These are phyloP conservation scores for Rhabditoides inermis DNA, from an alignment of 2,888 invertebrate genomes.

Conservation along the genomic window DNA sequence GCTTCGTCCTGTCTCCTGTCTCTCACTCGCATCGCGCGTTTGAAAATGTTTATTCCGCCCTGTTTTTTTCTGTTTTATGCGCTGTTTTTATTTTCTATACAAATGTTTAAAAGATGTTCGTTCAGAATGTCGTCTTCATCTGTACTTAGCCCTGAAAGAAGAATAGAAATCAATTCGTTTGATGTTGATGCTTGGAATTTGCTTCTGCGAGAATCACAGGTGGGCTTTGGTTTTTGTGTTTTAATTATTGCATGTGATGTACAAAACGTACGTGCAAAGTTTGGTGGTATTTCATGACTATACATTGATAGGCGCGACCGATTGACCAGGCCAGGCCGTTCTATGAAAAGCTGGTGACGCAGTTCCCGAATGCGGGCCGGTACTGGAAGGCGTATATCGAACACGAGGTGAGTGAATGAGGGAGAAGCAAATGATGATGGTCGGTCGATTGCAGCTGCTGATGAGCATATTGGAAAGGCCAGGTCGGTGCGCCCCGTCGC, in stretches of 20 bases:
- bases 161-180: constrained; percentile 74
- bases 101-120: too few species aligned
- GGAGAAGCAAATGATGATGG: too few species aligned
- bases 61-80: too few species aligned
- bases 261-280: constrained; percentile 3
- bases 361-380: constrained; percentile 89
- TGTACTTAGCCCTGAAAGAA: constrained; percentile 55
- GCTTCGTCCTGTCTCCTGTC: too few species aligned
- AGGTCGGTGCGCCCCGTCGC: too few species aligned
- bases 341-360: constrained; percentile 84
- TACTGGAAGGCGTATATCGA: constrained; percentile 99
- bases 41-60: too few species aligned
- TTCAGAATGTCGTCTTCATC: constrained; percentile 29
- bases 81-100: too few species aligned
- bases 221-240: constrained; percentile 22
- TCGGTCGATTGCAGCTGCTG: too few species aligned
- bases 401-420: constrained; percentile 70
- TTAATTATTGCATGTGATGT: background rate
- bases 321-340: constrained; percentile 77
- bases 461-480: too few species aligned
- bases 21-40: too few species aligned
- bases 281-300: constrained; percentile 1
- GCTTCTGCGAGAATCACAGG: constrained; percentile 82
- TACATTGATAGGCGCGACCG: constrained; percentile 53
- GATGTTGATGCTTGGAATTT: constrained; percentile 97